Evolutionary conservation across 1,140 invertebrate genomes (phyloP).

Genomic region (Drosophila pachea): DNA sequence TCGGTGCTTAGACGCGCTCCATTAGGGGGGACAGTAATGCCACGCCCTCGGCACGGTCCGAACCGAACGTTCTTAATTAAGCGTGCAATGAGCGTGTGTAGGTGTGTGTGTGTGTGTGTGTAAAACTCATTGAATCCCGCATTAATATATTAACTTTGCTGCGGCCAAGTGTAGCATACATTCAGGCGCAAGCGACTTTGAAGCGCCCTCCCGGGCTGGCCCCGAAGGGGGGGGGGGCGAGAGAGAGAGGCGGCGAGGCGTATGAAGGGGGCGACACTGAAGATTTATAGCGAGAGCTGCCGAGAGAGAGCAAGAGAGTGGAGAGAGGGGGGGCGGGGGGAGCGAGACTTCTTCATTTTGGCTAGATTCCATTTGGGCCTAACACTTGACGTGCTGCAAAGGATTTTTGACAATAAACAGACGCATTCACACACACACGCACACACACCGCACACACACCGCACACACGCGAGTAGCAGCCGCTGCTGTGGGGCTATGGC

Average conservation of each 20-base stretch:
- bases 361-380: neutral
- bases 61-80: constrained; percentile 48
- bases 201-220: too few species aligned
- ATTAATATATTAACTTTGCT: constrained; percentile 53
- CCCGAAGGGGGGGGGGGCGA: neutral
- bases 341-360: neutral
- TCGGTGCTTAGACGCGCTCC: constrained; percentile 15
- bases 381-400: constrained; percentile 26
- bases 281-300: too few species aligned
- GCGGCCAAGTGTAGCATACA: constrained; percentile 38
- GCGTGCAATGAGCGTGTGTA: constrained; percentile 23
- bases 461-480: neutral
- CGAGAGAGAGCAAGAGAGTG: neutral
- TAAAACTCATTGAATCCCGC: constrained; percentile 51
- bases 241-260: too few species aligned
- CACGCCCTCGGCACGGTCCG: too few species aligned
- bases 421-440: constrained; percentile 18
- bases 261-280: too few species aligned
- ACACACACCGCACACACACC: neutral
- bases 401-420: constrained; percentile 61
- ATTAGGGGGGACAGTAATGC: constrained; percentile 37
- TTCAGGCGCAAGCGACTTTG: constrained; percentile 34
- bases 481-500: neutral
- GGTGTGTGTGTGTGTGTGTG: constrained; percentile 7
- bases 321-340: neutral